Percentiles rank a stretch among this genome's conserved stretches.
These are phyloP conservation scores for Venustoraphidia nigricollis DNA, from an alignment of 2,888 invertebrate genomes.

Conservation along the genomic window DNA sequence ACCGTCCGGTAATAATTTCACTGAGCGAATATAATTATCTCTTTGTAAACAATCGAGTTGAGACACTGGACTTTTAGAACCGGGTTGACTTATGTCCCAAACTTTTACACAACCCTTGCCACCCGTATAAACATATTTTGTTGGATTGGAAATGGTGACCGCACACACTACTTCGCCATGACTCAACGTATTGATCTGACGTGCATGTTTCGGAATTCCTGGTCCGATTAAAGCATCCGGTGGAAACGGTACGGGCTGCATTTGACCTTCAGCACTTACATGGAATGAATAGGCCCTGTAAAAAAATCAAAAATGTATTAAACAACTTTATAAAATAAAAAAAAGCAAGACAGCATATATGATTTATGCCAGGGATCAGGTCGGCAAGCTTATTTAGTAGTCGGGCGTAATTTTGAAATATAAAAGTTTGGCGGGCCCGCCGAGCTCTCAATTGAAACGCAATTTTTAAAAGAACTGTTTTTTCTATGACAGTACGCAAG, in stretches of 20 bases:
- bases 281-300: conserved; percentile 85
- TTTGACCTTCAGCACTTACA: conserved; percentile 73
- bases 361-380: too few species aligned
- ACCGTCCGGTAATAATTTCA: conserved; percentile 87
- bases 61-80: conserved; percentile 61
- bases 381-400: too few species aligned
- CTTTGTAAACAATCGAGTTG: conserved; percentile 84
- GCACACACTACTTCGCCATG: conserved; percentile 98
- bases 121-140: conserved; percentile 91
- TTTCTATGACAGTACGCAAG: too few species aligned
- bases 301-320: conserved; percentile 12
- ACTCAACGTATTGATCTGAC: conserved; percentile 76
- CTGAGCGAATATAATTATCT: conserved; percentile 91
- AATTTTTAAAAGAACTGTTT: too few species aligned
- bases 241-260: conserved; percentile 88
- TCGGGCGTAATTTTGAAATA: too few species aligned
- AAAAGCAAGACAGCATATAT: too few species aligned
- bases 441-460: too few species aligned
- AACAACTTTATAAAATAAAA: not conserved
- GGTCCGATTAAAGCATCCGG: conserved; percentile 82
- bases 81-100: conserved; percentile 62
- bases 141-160: conserved; percentile 79
- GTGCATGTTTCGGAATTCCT: conserved; percentile 85
- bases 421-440: too few species aligned
- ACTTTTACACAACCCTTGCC: conserved; percentile 93